A percentile compares a stretch with the other conserved stretches of the same genome.
Conservation (phyloP, 2,113 vertebrate genomes). For the Narcine bancroftii region DNA sequence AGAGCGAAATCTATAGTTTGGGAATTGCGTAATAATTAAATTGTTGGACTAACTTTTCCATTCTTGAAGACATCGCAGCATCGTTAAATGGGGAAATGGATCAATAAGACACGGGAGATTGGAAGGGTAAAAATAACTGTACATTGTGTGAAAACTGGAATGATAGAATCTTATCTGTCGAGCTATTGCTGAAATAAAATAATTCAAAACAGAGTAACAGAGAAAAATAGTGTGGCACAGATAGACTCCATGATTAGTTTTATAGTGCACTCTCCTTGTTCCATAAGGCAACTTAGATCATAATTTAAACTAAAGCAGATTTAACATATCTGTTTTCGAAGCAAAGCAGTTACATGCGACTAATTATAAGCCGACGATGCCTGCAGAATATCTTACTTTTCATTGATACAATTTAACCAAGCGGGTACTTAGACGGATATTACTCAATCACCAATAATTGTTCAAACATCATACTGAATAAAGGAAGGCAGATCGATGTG, state of each 20-base stretch:
- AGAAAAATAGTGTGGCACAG: neutral
- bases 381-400: neutral
- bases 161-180: neutral
- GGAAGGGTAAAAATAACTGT: neutral
- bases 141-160: neutral
- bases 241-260: neutral
- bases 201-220: neutral
- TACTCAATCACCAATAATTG: neutral
- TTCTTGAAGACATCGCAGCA: neutral
- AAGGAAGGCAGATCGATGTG: neutral
- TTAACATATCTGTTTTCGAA: neutral
- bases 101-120: neutral
- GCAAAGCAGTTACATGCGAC: no score
- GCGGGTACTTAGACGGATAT: neutral
- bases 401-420: neutral
- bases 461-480: neutral
- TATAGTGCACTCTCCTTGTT: neutral
- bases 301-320: neutral
- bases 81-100: neutral
- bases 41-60: neutral
- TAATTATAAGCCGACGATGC: neutral
- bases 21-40: neutral
- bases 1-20: neutral
- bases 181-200: neutral
- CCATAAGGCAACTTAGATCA: neutral